Percentiles rank a stretch among this genome's conserved stretches.
Conservation (phyloP, 2,113 vertebrate species). For the Cyphomyrus plagiostoma region DNA sequence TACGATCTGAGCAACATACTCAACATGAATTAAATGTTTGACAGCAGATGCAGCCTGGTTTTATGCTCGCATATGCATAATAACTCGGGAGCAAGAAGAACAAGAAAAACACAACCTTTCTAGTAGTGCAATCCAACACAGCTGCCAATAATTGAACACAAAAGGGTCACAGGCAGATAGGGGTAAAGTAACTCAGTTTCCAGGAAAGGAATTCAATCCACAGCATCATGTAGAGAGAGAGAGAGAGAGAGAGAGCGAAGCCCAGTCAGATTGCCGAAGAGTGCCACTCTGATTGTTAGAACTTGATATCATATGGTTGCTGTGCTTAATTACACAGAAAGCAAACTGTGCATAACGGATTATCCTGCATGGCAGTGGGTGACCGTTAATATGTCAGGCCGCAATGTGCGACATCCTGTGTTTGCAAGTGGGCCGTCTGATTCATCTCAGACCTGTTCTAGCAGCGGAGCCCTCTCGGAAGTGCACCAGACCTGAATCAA, state of each 20-base stretch:
- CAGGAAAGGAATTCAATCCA: not conserved
- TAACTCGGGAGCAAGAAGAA: not conserved
- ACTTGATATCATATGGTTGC: conserved; percentile 5
- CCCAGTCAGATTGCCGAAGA: not conserved
- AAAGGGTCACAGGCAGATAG: not conserved
- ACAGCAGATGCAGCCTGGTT: not conserved
- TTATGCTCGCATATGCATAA: not conserved
- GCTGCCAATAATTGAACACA: not conserved
- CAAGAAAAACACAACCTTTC: not conserved
- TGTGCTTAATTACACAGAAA: conserved; percentile 40
- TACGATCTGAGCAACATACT: not conserved
- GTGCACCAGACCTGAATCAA: not conserved
- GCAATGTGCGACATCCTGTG: not conserved
- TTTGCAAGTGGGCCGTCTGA: not conserved
- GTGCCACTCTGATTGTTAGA: not conserved
- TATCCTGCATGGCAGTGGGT: conserved; percentile 31
- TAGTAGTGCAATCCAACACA: not conserved
- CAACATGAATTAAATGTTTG: not conserved
- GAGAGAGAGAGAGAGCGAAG: not conserved
- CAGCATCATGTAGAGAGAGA: not conserved
- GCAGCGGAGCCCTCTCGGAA: not conserved
- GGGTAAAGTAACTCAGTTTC: not conserved
- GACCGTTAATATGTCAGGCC: conserved; percentile 24
- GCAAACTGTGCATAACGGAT: conserved; percentile 39
- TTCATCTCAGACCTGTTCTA: not conserved